A percentile compares a stretch with the other conserved stretches of the same genome.
Evolutionary conservation across 2,113 vertebrate genomes (phyloP).

Genomic region (Ceyx cyanopectus): DNA sequence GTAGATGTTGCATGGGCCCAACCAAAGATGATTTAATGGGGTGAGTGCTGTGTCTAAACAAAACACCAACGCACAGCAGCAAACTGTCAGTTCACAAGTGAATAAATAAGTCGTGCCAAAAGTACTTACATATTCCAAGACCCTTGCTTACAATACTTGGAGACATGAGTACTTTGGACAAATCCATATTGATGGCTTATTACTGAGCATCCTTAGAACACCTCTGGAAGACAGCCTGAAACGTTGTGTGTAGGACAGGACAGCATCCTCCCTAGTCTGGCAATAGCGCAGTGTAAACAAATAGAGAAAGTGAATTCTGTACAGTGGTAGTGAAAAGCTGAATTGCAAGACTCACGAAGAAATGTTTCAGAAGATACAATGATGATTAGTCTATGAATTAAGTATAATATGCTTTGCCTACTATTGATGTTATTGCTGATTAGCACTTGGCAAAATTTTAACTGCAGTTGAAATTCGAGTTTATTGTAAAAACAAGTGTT

Average conservation of each 20-base stretch:
- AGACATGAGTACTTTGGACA: background rate
- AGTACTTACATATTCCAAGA: background rate
- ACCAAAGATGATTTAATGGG: background rate
- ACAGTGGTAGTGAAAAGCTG: background rate
- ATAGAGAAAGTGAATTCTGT: background rate
- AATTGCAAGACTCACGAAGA: background rate
- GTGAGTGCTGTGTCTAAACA: background rate
- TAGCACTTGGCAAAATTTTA: background rate
- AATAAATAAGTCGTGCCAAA: background rate
- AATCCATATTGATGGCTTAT: background rate
- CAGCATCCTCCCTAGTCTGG: background rate
- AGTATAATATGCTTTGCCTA: background rate
- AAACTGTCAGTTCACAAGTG: background rate
- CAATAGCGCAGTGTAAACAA: background rate
- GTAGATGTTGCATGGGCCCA: background rate
- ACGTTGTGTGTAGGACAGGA: background rate
- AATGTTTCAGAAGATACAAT: background rate
- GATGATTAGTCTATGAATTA: background rate
- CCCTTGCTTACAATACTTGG: background rate
- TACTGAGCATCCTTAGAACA: background rate
- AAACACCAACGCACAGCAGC: background rate
- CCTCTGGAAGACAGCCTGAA: background rate
- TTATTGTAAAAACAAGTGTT: background rate
- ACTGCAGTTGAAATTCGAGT: background rate
- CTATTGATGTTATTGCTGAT: constrained; percentile 18